Evolutionary conservation across 2,797 vertebrate species (phyloP).

Genomic region (Platyrinchus mystaceus): DNA sequence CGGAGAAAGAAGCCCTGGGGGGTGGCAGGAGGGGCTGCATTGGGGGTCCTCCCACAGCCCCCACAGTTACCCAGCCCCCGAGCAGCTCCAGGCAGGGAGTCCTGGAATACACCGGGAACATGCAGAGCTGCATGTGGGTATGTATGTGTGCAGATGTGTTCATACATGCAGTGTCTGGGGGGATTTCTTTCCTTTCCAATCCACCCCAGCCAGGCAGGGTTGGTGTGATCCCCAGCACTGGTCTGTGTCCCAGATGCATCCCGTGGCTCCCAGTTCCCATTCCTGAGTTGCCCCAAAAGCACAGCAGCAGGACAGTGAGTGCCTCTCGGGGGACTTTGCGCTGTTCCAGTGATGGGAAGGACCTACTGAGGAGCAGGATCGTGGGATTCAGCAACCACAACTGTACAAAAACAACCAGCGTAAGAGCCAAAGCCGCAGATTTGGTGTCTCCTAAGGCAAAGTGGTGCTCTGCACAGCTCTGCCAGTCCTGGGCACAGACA

Average conservation of each 20-base stretch:
- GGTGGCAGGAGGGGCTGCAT: not conserved
- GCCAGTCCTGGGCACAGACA: not conserved
- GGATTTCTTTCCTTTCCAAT: not conserved
- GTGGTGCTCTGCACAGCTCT: not conserved
- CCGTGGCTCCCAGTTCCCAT: fast-evolving
- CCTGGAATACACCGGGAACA: not conserved
- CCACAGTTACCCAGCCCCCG: too few species aligned
- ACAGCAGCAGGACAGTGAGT: not conserved
- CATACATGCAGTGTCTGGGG: not conserved
- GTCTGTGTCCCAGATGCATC: not conserved
- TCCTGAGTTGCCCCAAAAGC: not conserved
- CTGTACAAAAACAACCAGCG: not conserved
- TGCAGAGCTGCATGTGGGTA: not conserved
- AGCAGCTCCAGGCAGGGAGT: not conserved
- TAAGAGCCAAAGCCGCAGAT: not conserved
- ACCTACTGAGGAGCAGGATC: not conserved
- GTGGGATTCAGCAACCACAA: not conserved
- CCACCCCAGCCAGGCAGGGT: fast-evolving
- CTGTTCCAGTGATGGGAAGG: not conserved
- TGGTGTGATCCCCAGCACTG: fast-evolving
- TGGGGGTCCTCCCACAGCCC: not conserved
- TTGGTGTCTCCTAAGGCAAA: not conserved
- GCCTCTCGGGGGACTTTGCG: not conserved
- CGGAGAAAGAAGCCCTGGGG: not conserved
- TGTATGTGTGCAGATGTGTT: not conserved